Conservation (phyloP, 2,888 invertebrate species). For the Conops quadrifasciatus region DNA sequence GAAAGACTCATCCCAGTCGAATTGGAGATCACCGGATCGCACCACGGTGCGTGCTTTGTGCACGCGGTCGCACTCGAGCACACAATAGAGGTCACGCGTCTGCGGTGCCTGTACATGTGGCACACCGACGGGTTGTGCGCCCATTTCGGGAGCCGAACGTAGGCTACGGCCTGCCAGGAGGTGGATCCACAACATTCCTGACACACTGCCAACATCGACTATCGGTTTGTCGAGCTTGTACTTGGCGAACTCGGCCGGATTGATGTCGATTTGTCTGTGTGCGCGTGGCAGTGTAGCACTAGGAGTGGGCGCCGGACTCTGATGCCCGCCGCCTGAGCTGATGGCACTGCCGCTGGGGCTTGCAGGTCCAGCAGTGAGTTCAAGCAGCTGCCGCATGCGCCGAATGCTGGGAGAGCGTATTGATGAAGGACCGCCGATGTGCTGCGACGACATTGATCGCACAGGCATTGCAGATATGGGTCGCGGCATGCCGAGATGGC, state of each 20-base stretch:
- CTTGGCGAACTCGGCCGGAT: slow-evolving; percentile 91
- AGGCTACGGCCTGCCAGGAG: slow-evolving; percentile 87
- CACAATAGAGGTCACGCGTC: slow-evolving; percentile 92
- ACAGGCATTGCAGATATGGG: slow-evolving; percentile 74
- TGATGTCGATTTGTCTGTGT: slow-evolving; percentile 83
- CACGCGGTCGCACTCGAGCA: slow-evolving; percentile 94
- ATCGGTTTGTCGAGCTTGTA: slow-evolving; percentile 85
- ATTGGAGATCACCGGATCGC: slow-evolving; percentile 93
- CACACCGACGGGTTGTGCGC: slow-evolving; percentile 60
- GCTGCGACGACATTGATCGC: slow-evolving; percentile 78
- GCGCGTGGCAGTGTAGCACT: slow-evolving; percentile 79
- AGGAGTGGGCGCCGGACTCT: slow-evolving; percentile 80
- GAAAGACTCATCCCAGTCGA: slow-evolving; percentile 99
- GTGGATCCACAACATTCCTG: slow-evolving; percentile 91
- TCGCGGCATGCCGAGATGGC: slow-evolving; percentile 71
- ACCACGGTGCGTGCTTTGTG: slow-evolving; percentile 97
- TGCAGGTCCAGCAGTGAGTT: slow-evolving; percentile 70
- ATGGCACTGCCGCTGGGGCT: slow-evolving; percentile 68
- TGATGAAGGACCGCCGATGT: slow-evolving; percentile 70
- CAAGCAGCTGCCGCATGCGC: slow-evolving; percentile 82
- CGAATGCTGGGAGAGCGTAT: slow-evolving; percentile 78
- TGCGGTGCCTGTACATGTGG: slow-evolving; percentile 68
- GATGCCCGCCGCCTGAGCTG: slow-evolving; percentile 67
- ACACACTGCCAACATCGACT: slow-evolving; percentile 72
- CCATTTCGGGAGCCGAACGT: slow-evolving; percentile 75